These are phyloP conservation scores for Cheirogaleus major DNA, from an alignment of 2,797 vertebrate genomes.

Conservation along the genomic window DNA sequence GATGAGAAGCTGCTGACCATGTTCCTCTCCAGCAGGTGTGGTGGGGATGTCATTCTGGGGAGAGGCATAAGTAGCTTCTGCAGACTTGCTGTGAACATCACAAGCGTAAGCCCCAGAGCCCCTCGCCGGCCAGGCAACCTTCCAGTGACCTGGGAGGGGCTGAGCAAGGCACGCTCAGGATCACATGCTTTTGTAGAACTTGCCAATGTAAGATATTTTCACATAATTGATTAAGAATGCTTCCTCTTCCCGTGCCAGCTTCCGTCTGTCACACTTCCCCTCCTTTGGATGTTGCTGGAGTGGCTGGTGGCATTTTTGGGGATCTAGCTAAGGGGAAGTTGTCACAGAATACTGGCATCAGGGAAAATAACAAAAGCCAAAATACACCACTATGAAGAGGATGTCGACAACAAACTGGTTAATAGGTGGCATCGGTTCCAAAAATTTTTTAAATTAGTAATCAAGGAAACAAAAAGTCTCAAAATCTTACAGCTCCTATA, in stretches of 20 bases:
- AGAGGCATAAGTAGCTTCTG: background rate
- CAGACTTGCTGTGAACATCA: background rate
- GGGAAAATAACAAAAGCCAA: background rate
- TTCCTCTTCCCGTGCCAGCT: background rate
- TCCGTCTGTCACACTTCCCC: background rate
- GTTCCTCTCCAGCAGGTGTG: accelerated
- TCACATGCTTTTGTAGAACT: background rate
- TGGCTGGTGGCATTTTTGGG: background rate
- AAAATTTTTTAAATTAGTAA: background rate
- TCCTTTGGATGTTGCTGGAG: background rate
- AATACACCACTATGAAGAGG: background rate
- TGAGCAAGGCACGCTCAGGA: background rate
- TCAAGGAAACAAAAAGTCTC: background rate
- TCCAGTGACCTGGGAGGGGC: background rate
- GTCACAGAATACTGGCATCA: accelerated
- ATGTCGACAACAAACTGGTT: background rate
- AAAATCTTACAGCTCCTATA: background rate
- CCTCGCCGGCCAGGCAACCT: background rate
- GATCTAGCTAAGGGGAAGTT: background rate
- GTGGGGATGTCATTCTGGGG: background rate
- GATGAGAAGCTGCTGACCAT: background rate
- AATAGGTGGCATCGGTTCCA: background rate
- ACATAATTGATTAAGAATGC: background rate
- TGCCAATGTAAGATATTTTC: background rate
- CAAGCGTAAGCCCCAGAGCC: background rate